phyloP scores from a whole-genome alignment of 2,113 vertebrate genomes.

The Charina bottae region DNA sequence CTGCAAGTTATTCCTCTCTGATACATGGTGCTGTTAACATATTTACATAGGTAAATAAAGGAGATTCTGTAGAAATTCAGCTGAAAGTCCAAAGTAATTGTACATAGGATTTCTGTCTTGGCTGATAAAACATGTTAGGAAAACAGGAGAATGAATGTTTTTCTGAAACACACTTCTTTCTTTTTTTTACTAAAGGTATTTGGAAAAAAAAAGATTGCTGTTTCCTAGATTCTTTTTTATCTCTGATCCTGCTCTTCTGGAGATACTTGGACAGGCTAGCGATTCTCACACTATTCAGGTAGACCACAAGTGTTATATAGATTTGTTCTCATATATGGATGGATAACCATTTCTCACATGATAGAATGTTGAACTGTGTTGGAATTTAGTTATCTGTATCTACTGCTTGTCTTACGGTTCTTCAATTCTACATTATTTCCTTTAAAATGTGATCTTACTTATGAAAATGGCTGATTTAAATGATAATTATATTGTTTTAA shows the following conservation, averaged over 20 bases:
- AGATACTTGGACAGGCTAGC: slow-evolving; percentile 84
- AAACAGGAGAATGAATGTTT: slow-evolving; percentile 6
- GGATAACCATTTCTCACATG: not conserved
- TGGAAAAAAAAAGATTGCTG: slow-evolving; percentile 80
- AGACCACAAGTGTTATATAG: slow-evolving; percentile 3
- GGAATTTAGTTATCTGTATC: not conserved
- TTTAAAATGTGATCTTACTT: not conserved
- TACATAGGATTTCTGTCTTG: not conserved
- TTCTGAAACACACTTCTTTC: slow-evolving; percentile 41
- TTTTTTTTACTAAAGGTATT: slow-evolving; percentile 71
- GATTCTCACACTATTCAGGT: slow-evolving; percentile 84
- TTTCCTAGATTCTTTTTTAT: slow-evolving; percentile 84
- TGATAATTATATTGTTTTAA: not conserved
- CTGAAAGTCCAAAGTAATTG: not conserved
- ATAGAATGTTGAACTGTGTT: not conserved
- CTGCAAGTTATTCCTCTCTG: no score
- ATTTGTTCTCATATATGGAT: not conserved
- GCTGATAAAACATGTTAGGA: slow-evolving; percentile 15
- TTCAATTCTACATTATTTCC: not conserved
- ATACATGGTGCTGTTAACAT: no score
- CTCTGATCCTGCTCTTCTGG: slow-evolving; percentile 80
- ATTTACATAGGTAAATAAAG: not conserved
- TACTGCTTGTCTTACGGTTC: not conserved
- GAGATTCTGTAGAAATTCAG: not conserved
- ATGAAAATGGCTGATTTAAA: not conserved